A percentile compares a stretch with the other conserved stretches of the same genome.
These are phyloP conservation scores for Echinometra lucunter DNA, from an alignment of 53 echinoderm and acorn worm genomes.

Conservation along the genomic window DNA sequence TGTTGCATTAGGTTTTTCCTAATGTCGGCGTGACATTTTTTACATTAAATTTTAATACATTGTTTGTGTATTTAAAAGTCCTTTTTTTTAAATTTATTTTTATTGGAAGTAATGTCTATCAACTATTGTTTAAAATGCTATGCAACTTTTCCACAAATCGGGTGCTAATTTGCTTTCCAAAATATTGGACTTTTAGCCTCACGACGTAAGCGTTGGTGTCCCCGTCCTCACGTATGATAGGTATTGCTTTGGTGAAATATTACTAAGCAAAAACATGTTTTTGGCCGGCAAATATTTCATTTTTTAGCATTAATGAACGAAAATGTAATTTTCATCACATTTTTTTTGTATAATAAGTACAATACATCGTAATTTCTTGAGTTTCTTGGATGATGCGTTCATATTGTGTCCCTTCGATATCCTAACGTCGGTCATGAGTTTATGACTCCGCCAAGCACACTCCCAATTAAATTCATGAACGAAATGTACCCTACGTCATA, in stretches of 20 bases:
- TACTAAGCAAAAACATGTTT: constrained; percentile 28
- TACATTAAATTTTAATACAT: constrained; percentile 33
- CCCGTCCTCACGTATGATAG: constrained; percentile 15
- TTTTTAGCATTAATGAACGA: constrained; percentile 40
- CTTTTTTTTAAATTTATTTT: constrained; percentile 19
- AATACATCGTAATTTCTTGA: constrained; percentile 28
- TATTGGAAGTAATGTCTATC: constrained; percentile 40
- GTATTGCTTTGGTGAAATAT: constrained; percentile 33
- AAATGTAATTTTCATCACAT: constrained; percentile 33
- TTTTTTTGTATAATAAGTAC: constrained; percentile 22
- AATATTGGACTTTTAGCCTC: constrained; percentile 35
- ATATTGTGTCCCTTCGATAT: constrained; percentile 35
- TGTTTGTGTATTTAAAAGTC: constrained; percentile 34
- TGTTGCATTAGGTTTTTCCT: constrained; percentile 33
- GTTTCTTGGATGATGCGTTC: constrained; percentile 30
- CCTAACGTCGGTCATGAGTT: constrained; percentile 30
- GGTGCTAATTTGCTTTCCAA: constrained; percentile 36
- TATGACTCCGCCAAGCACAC: constrained; percentile 30
- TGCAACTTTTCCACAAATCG: constrained; percentile 40
- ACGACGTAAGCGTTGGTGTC: constrained; percentile 36
- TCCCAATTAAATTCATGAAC: constrained; percentile 20
- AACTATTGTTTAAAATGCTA: constrained; percentile 28
- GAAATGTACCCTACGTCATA: background rate
- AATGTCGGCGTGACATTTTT: constrained; percentile 40
- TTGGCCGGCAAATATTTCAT: constrained; percentile 28